phyloP scores from a whole-genome alignment of 2,888 invertebrate genomes.

The Geophilus truncorum region DNA sequence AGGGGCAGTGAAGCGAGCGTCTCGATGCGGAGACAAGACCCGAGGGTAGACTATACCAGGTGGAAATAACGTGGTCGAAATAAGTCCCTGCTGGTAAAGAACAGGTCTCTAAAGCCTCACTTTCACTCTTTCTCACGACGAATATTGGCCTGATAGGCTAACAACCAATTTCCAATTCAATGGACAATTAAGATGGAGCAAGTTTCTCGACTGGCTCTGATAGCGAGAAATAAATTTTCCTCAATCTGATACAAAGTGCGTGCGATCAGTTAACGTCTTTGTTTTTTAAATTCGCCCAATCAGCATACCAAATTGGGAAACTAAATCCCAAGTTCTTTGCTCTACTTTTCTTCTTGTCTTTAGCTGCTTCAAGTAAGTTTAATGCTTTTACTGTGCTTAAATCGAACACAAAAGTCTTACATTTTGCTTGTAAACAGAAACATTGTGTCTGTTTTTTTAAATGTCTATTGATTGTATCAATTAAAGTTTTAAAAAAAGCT shows the following conservation, averaged over 20 bases:
- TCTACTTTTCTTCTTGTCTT: neutral
- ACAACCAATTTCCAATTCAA: slow-evolving; percentile 24
- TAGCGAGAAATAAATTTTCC: neutral
- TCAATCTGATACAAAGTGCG: neutral
- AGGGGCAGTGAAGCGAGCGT: slow-evolving; percentile 2
- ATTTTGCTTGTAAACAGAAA: neutral
- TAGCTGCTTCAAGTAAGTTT: neutral
- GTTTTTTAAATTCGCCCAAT: neutral
- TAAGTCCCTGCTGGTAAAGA: slow-evolving; percentile 27
- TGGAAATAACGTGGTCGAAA: slow-evolving; percentile 27
- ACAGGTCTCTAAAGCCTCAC: slow-evolving; percentile 24
- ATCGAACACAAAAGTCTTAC: neutral
- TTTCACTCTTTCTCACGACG: neutral
- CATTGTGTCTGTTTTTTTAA: too few relatives aligned
- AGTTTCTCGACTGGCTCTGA: slow-evolving; percentile 10
- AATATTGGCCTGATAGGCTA: slow-evolving; percentile 10
- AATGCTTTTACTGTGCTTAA: neutral
- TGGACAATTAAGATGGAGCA: slow-evolving; percentile 25
- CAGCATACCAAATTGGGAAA: neutral
- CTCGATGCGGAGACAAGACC: slow-evolving; percentile 7
- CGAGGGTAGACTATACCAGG: slow-evolving; percentile 27
- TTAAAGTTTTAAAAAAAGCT: too few relatives aligned
- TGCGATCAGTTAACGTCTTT: neutral
- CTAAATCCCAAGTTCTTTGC: neutral
- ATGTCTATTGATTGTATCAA: too few relatives aligned